Conservation (phyloP, 2,888 invertebrate species). For the Yponomeuta malinellus region DNA sequence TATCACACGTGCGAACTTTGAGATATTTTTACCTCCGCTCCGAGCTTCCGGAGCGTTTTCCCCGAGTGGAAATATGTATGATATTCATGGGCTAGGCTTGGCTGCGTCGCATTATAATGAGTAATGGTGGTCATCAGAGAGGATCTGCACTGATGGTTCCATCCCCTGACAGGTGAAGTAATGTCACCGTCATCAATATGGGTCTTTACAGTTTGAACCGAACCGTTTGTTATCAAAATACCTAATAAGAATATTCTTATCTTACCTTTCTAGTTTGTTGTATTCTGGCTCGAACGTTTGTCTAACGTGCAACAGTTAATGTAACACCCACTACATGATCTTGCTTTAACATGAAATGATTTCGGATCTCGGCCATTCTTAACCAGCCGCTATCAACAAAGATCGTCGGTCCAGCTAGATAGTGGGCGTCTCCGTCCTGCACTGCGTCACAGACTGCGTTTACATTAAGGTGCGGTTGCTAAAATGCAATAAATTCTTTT, state of each 20-base stretch:
- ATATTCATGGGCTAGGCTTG: background rate
- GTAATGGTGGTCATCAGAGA: background rate
- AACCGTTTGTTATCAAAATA: background rate
- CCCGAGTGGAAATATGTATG: background rate
- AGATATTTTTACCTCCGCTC: background rate
- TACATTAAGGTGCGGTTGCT: too few relatives aligned
- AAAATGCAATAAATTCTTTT: too few relatives aligned
- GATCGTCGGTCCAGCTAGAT: too few relatives aligned
- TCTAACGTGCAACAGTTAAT: too few relatives aligned
- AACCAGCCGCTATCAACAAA: too few relatives aligned
- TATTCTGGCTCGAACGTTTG: too few relatives aligned
- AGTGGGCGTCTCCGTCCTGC: too few relatives aligned
- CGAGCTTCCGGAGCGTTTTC: background rate
- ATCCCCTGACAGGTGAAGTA: background rate
- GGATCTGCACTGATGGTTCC: background rate
- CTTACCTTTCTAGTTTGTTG: background rate
- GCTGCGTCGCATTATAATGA: slow-evolving; percentile 1
- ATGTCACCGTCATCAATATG: background rate
- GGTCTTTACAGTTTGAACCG: background rate
- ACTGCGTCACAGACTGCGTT: too few relatives aligned
- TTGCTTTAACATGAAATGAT: too few relatives aligned
- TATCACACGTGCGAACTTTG: slow-evolving; percentile 1
- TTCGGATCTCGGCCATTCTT: too few relatives aligned
- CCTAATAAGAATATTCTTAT: background rate
- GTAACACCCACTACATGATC: too few relatives aligned